Evolutionary conservation across 1,140 invertebrate species (phyloP), one percentile per base, ranked within the genome.

Genomic region (Polypedilum vanderplanki): DNA sequence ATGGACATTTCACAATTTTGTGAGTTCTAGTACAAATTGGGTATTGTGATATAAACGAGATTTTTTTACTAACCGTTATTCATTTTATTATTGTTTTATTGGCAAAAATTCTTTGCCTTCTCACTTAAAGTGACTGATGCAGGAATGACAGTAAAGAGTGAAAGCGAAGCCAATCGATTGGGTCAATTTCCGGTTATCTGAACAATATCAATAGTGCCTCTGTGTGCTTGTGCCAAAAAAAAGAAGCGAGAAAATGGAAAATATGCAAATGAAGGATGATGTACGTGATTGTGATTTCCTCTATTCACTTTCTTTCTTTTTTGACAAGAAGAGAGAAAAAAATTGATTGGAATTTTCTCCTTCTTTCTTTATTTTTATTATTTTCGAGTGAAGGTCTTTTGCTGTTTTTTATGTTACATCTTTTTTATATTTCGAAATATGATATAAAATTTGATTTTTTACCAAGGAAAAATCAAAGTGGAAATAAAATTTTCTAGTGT

Each of bases 231-330:
- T n/a, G 5, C 24, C 24, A 33, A 33, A 33, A 5, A 33, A 33
- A 33, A 33, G 24, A 5, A 57, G n/a, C 46, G n/a, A 57, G 15
- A 15, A 46, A 12, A 46, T 15, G 8, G 41, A 46, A 57, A 57
- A 57, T 12, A 57, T 57, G 46, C 46, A 57, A 57, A 57, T 57
- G 46, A 57, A 12, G 46, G 46, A 57, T 57, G 46, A 57, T 57
- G 46, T 57, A 57, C 46, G 46, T 57, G 46, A 57, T 57, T 57
- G 46, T 57, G 46, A 57, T 33, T 33, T 33, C 24, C 24, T 33
- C 24, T 33, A 33, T 33, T 33, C 24, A 3, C 24, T 33, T 33
- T 33, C 24, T 5, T 33, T 33, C 5, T 33, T 33, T 5, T 33
- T 33, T 33, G 24, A 33, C 24, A 33, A 33, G 24, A 33, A 1